Conservation (phyloP, 2,888 invertebrate genomes). For the Mythimna impura region DNA sequence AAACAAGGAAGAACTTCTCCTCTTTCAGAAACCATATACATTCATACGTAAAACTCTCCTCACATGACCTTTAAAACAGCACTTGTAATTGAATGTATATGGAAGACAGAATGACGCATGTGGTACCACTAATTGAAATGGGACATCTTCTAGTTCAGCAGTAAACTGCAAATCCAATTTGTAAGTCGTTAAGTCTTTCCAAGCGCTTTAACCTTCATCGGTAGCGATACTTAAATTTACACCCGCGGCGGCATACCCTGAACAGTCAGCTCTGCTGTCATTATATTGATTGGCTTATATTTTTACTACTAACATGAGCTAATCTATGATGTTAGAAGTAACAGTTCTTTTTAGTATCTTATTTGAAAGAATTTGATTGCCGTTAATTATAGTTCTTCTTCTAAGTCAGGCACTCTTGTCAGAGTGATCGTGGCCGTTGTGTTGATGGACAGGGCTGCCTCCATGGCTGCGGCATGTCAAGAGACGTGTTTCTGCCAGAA, state of each 20-base stretch:
- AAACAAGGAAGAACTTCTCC: too few relatives aligned
- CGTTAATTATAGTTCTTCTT: too few relatives aligned
- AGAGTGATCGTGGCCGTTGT: too few relatives aligned
- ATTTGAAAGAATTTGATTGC: too few relatives aligned
- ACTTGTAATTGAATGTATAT: neutral
- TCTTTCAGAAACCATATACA: too few relatives aligned
- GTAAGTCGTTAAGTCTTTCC: slow-evolving; percentile 10
- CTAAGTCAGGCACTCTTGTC: too few relatives aligned
- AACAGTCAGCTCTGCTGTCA: neutral
- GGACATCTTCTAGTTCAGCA: slow-evolving; percentile 1
- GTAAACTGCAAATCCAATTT: slow-evolving; percentile 27
- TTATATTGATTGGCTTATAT: neutral
- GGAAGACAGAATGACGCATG: neutral
- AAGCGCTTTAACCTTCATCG: neutral
- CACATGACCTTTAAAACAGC: neutral
- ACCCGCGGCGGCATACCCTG: neutral
- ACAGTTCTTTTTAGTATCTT: too few relatives aligned
- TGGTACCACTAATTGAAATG: slow-evolving; percentile 23
- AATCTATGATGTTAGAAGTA: too few relatives aligned
- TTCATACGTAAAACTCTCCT: neutral
- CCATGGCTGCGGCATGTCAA: too few relatives aligned
- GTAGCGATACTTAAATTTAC: slow-evolving; percentile 4
- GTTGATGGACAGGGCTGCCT: too few relatives aligned
- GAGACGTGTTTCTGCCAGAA: too few relatives aligned
- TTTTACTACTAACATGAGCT: neutral